Conservation (phyloP, 2,888 invertebrate genomes). For the Thysanoteuthis rhombus region DNA sequence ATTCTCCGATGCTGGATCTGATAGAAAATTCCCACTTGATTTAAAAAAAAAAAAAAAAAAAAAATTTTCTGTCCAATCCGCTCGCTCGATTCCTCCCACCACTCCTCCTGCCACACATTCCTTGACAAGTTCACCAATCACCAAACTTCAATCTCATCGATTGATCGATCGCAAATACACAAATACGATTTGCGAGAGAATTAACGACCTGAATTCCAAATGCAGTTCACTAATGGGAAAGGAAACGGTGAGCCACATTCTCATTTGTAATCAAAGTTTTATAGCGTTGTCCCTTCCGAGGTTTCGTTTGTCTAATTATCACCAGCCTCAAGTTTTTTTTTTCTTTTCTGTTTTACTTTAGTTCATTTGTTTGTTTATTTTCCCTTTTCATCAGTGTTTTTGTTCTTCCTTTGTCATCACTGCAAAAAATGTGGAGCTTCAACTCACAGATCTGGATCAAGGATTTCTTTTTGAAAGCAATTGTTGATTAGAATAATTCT, state of each 20-base stretch:
- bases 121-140: background rate
- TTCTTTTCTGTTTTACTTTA: background rate
- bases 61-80: background rate
- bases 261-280: background rate
- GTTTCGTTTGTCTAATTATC: background rate
- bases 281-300: constrained; percentile 12
- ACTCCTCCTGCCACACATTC: background rate
- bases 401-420: background rate
- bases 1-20: background rate
- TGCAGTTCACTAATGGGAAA: background rate
- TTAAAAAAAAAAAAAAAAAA: too few relatives aligned
- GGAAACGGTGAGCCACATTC: background rate
- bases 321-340: background rate
- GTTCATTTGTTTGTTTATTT: too few relatives aligned
- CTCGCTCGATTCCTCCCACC: background rate
- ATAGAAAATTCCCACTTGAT: background rate
- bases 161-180: background rate
- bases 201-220: constrained; percentile 12
- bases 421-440: background rate
- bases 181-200: background rate
- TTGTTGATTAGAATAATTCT: background rate
- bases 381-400: background rate
- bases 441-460: background rate
- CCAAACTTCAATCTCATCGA: background rate
- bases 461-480: background rate